These are phyloP conservation scores for Daktulosphaira vitifoliae DNA, from an alignment of 1,140 invertebrate genomes.

Conservation along the genomic window DNA sequence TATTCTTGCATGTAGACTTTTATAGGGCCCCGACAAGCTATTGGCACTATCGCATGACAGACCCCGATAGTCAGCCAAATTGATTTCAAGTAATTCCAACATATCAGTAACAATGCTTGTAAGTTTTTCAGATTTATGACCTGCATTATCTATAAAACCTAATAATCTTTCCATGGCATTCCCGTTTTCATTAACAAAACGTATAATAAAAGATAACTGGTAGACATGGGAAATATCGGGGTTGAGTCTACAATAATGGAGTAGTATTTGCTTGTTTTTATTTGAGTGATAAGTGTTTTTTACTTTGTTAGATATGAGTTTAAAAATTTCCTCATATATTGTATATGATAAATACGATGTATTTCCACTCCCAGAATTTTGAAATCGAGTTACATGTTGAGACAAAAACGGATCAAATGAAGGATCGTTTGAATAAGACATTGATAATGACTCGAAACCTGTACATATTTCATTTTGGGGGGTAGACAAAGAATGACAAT, in stretches of 20 bases:
- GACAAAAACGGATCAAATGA: conserved; percentile 37
- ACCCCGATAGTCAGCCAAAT: too few relatives aligned
- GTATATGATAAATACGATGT: conserved; percentile 36
- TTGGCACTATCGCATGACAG: conserved; percentile 39
- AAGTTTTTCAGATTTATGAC: conserved; percentile 30
- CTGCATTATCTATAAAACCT: conserved; percentile 7
- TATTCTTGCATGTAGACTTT: conserved; percentile 7
- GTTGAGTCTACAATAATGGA: conserved; percentile 37
- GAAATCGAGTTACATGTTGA: conserved; percentile 35
- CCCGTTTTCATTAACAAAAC: conserved; percentile 33
- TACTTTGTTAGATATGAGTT: conserved; percentile 37
- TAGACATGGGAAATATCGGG: conserved; percentile 28
- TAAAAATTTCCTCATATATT: conserved; percentile 37
- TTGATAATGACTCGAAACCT: too few relatives aligned
- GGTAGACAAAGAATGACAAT: too few relatives aligned
- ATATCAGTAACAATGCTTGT: neutral
- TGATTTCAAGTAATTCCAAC: conserved; percentile 14
- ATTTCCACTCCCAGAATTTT: conserved; percentile 34
- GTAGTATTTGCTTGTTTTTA: conserved; percentile 43
- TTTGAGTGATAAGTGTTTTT: conserved; percentile 36
- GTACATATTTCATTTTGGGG: too few relatives aligned
- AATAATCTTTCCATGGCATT: conserved; percentile 21
- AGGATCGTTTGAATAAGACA: conserved; percentile 2
- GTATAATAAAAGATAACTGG: conserved; percentile 30
- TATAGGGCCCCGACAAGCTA: conserved; percentile 24